Conservation (phyloP, 2,113 vertebrate genomes). For the Corapipo altera region DNA sequence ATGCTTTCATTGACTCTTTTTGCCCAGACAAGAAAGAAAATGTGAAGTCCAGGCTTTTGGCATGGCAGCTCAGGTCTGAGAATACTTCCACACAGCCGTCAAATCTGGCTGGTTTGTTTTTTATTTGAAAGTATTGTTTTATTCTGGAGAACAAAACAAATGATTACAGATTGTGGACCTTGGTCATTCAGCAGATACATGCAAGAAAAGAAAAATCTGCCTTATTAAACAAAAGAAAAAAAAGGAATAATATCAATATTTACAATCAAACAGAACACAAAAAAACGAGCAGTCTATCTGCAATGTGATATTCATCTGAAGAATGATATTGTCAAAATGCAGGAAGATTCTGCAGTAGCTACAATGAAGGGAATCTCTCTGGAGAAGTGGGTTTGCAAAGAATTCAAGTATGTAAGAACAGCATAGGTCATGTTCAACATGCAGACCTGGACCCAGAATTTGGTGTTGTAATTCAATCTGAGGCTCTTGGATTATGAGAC, state of each 20-base stretch:
- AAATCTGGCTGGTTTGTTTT: background rate
- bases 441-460: conserved; percentile 4
- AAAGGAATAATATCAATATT: background rate
- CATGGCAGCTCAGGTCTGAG: background rate
- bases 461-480: background rate
- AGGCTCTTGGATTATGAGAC: background rate
- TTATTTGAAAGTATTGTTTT: background rate
- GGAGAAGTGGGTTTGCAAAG: conserved; percentile 26
- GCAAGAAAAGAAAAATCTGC: background rate
- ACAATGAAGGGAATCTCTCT: no score
- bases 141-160: background rate
- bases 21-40: conserved; percentile 12
- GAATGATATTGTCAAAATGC: background rate
- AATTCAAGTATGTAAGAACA: conserved; percentile 5
- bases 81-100: background rate
- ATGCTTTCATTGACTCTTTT: background rate
- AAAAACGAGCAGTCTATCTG: background rate
- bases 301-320: background rate
- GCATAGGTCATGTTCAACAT: background rate
- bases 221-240: background rate
- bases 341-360: background rate
- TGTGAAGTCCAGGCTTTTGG: conserved; percentile 40
- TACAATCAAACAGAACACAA: background rate
- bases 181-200: background rate
- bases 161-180: background rate